Evolutionary conservation across 37 sponge, comb jelly and placozoan genomes (phyloP), one percentile per base, ranked within the genome.

Genomic region (Bolinopsis microptera): DNA sequence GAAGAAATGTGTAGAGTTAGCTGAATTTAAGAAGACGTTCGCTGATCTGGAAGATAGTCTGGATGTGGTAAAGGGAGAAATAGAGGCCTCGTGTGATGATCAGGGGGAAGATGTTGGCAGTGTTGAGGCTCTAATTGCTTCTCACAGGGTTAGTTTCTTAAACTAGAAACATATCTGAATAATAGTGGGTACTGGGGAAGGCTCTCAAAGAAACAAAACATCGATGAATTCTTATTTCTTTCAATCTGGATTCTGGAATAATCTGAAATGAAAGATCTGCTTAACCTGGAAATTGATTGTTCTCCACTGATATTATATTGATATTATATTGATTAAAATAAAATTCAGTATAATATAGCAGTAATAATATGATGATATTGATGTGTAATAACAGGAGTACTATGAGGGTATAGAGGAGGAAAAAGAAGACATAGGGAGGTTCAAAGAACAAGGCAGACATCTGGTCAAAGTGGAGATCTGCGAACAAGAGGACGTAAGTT

Each of bases 91-190:
- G 5, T 48, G 61, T 48, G 13, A 26, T 38, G 90, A 39, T 0
- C 13, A 36, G 48, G 90, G 90, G 3, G 41, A 39, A 1, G 90
- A 86, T 86, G 90, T 86, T 28, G 90, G 90, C 30, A 34, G 90
- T 22, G 61, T 41, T 0, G 90, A 86, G 30, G 90, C 90, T 9
- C 90, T 86, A 0, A 35, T 39, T 1, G 90, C 90, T 18, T 41
- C 90, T n/a, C 90, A 86, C 61, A 38, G 35, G 30, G 90, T 48
- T 48, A 18, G 61, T 48, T 18, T 13, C 5, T 48, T 48, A 5
- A n/a, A n/a, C n/a, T n/a, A n/a, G n/a, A n/a, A n/a, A n/a, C n/a
- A n/a, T n/a, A n/a, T n/a, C n/a, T n/a, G n/a, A n/a, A n/a, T n/a
- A n/a, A n/a, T n/a, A n/a, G n/a, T n/a, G n/a, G n/a, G n/a, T n/a